A percentile compares a stretch with the other conserved stretches of the same genome.
Evolutionary conservation across 2,113 vertebrate species (phyloP).

Genomic region (Carollia perspicillata): DNA sequence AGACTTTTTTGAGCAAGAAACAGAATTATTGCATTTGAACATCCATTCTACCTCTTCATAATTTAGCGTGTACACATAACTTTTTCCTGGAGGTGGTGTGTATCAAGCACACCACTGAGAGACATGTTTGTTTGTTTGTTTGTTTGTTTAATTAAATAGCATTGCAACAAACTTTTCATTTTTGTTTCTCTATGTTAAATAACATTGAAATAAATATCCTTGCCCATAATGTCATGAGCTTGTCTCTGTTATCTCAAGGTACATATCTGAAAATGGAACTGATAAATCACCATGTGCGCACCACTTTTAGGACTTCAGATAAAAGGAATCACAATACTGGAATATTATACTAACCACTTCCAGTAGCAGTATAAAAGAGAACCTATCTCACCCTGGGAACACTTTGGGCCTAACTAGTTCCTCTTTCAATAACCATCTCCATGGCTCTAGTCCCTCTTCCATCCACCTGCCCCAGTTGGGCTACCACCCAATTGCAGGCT

Average conservation of each 20-base stretch:
- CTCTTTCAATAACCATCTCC: not conserved
- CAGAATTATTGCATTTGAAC: not conserved
- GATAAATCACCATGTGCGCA: not conserved
- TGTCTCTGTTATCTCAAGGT: not conserved
- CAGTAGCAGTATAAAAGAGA: not conserved
- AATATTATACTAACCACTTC: not conserved
- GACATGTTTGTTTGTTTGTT: not conserved
- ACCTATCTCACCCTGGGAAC: not conserved
- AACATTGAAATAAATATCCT: not conserved
- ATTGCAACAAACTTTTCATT: not conserved
- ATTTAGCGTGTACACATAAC: accelerated
- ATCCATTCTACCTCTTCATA: not conserved
- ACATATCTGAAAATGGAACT: not conserved
- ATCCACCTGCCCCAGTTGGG: not conserved
- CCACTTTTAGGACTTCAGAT: not conserved
- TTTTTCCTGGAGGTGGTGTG: accelerated
- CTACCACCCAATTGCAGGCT: not conserved
- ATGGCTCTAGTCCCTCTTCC: not conserved
- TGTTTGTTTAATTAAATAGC: not conserved
- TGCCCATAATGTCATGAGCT: not conserved
- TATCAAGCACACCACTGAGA: not conserved
- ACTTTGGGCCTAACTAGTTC: not conserved
- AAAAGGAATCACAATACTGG: not conserved
- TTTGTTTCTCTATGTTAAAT: not conserved
- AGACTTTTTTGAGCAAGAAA: not conserved